phyloP scores from a whole-genome alignment of 1,140 invertebrate species.

The Berghia stephanieae region DNA sequence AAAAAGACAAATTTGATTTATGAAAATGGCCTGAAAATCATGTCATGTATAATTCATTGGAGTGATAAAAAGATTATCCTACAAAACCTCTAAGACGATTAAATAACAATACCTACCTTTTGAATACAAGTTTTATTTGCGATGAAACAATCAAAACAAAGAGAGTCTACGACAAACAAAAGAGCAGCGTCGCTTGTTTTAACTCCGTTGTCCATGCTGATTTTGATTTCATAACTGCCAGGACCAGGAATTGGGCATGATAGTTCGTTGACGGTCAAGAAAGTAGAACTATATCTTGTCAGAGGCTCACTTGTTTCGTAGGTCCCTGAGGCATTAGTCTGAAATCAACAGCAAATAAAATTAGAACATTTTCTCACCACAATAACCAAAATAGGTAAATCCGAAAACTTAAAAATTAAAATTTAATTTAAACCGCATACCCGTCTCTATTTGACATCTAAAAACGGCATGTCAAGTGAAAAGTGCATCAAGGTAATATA shows the following conservation, averaged over 20 bases:
- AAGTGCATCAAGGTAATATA: no score
- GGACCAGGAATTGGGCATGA: slow-evolving; percentile 36
- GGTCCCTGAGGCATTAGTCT: slow-evolving; percentile 42
- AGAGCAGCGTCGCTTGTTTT: slow-evolving; percentile 32
- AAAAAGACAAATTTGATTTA: background rate
- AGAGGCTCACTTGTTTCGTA: slow-evolving; percentile 20
- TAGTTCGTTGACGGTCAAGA: slow-evolving; percentile 46
- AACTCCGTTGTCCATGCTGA: slow-evolving; percentile 40
- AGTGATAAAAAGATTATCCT: background rate
- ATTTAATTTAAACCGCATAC: no score
- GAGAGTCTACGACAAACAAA: slow-evolving; percentile 45
- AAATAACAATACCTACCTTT: slow-evolving; percentile 37
- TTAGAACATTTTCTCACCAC: no score
- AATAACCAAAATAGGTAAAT: no score
- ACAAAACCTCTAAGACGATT: background rate
- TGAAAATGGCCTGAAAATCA: background rate
- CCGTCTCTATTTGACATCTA: no score
- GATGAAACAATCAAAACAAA: slow-evolving; percentile 44
- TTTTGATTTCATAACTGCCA: slow-evolving; percentile 39
- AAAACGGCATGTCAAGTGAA: no score
- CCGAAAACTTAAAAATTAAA: no score
- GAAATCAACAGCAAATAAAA: no score
- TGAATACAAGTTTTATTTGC: slow-evolving; percentile 37
- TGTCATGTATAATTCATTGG: background rate
- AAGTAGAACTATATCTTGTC: slow-evolving; percentile 31